A percentile compares a stretch with the other conserved stretches of the same genome.
Evolutionary conservation across 2,113 vertebrate genomes (phyloP).

Genomic region (Ellobius talpinus): DNA sequence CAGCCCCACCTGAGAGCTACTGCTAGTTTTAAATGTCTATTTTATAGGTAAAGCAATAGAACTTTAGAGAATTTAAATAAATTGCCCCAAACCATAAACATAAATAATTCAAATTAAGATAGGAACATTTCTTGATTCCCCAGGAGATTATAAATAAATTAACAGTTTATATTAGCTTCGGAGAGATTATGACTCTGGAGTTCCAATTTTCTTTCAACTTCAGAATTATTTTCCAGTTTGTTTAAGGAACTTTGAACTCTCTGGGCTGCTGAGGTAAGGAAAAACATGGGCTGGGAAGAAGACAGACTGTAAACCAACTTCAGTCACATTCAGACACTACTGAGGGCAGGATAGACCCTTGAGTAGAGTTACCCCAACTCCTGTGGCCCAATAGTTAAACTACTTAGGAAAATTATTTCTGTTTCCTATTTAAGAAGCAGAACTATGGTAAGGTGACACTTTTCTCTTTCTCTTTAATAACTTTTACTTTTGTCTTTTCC

Average conservation of each 20-base stretch:
- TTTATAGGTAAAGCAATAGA: not conserved
- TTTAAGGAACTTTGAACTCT: not conserved
- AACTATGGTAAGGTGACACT: not conserved
- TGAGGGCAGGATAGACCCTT: not conserved
- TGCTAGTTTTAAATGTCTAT: not conserved
- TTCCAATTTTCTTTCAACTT: not conserved
- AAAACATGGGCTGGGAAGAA: not conserved
- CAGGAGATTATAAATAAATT: not conserved
- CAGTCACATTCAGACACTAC: not conserved
- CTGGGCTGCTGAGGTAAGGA: not conserved
- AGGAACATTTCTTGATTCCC: not conserved
- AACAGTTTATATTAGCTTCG: not conserved
- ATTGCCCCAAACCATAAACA: not conserved
- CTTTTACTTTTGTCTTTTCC: slow-evolving; percentile 35
- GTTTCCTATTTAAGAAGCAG: not conserved
- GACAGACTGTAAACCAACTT: not conserved
- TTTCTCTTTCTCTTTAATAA: not conserved
- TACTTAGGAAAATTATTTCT: not conserved
- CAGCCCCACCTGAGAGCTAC: not conserved
- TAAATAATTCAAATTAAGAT: not conserved
- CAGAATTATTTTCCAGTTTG: not conserved
- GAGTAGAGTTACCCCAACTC: not conserved
- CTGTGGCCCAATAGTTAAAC: not conserved
- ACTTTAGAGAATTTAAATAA: not conserved
- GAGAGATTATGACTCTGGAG: not conserved